Conservation (phyloP, 2,888 invertebrate species). For the Dryobota labecula region DNA sequence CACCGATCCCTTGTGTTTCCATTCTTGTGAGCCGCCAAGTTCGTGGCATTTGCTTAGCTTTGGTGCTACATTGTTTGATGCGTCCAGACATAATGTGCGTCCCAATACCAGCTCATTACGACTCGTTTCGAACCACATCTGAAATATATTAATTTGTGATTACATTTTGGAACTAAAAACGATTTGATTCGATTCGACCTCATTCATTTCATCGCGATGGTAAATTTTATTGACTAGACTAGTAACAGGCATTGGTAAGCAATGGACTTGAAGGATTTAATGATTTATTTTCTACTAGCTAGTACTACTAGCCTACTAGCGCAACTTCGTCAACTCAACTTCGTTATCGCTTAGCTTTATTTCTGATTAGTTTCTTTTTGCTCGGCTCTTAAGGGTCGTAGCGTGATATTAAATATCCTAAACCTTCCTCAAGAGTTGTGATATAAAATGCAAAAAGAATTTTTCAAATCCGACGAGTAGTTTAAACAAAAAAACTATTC, state of each 20-base stretch:
- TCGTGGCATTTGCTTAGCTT: conserved; percentile 97
- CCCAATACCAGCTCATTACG: conserved; percentile 95
- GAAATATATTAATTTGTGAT: conserved; percentile 55
- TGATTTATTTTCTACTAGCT: too few relatives aligned
- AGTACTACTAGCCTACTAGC: too few relatives aligned
- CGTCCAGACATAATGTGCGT: conserved; percentile 96
- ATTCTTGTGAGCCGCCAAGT: conserved; percentile 97
- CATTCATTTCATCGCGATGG: neutral
- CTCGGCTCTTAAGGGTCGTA: too few relatives aligned
- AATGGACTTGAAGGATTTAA: too few relatives aligned
- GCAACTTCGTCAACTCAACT: too few relatives aligned
- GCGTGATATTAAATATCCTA: too few relatives aligned
- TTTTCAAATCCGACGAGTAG: too few relatives aligned
- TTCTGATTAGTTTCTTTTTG: too few relatives aligned
- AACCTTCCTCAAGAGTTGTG: too few relatives aligned
- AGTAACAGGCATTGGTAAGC: neutral
- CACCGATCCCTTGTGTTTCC: conserved; percentile 95
- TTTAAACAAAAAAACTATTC: too few relatives aligned
- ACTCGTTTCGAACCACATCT: conserved; percentile 96
- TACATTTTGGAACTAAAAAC: neutral
- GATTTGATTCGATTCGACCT: neutral
- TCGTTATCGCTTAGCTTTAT: too few relatives aligned
- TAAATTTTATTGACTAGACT: neutral
- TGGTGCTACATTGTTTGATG: conserved; percentile 91
- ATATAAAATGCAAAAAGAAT: too few relatives aligned